Percentiles rank a stretch among this genome's conserved stretches.
Evolutionary conservation across 2,797 vertebrate species (phyloP).

Genomic region (Tiaroga cobitis): DNA sequence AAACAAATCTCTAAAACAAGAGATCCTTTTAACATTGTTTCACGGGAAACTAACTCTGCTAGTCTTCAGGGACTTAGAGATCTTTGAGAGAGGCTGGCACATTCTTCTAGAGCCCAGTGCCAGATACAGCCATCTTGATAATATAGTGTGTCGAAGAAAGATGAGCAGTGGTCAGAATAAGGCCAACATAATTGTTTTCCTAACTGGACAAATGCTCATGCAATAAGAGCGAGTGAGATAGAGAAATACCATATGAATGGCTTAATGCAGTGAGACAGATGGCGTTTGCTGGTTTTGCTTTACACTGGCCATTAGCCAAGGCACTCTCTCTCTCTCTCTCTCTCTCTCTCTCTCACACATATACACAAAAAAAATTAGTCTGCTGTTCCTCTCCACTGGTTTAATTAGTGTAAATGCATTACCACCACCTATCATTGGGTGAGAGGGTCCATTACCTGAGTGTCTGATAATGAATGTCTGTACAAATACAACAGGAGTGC

Average conservation of each 20-base stretch:
- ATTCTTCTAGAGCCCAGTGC: neutral
- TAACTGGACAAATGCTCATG: constrained; percentile 27
- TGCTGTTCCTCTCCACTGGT: constrained; percentile 3
- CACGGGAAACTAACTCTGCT: constrained; percentile 24
- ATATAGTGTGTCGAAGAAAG: constrained; percentile 12
- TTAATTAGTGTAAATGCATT: constrained; percentile 30
- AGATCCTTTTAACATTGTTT: neutral
- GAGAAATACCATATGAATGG: constrained; percentile 52
- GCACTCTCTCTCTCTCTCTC: neutral
- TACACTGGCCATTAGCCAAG: constrained; percentile 47
- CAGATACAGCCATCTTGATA: constrained; percentile 24
- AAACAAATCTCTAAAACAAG: constrained; percentile 4
- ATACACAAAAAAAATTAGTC: neutral
- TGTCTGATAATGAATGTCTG: neutral
- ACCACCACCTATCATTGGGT: constrained; percentile 5
- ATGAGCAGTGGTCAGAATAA: constrained; percentile 11
- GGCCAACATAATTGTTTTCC: constrained; percentile 17
- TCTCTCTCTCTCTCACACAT: neutral
- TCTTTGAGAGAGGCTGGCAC: constrained; percentile 12
- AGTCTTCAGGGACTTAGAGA: constrained; percentile 16
- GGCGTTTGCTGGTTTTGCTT: constrained; percentile 47
- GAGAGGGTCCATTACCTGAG: neutral
- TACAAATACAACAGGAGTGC: neutral
- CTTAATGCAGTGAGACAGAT: constrained; percentile 49
- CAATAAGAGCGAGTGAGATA: constrained; percentile 20